These are phyloP conservation scores for Poecilobothrus nobilitatus DNA, from an alignment of 2,888 invertebrate species.

Conservation along the genomic window DNA sequence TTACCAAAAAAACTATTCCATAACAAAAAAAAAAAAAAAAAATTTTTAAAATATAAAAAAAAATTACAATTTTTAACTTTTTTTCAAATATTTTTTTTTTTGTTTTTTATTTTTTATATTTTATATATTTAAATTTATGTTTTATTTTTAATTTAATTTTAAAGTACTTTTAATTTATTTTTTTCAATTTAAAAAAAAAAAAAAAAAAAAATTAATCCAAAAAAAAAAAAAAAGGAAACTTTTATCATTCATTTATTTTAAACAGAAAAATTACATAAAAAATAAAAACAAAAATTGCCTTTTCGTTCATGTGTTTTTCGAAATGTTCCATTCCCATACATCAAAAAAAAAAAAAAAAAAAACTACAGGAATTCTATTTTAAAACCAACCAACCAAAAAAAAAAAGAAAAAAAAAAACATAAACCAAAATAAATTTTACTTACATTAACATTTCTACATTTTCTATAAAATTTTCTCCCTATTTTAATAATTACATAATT, in stretches of 20 bases:
- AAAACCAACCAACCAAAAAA: not conserved
- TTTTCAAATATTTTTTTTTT: not conserved
- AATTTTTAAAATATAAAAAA: too few relatives aligned
- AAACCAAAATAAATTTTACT: too few relatives aligned
- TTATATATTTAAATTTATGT: not conserved
- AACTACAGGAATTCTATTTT: not conserved
- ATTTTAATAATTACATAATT: too few relatives aligned
- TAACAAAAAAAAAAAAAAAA: too few relatives aligned
- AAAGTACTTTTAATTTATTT: not conserved
- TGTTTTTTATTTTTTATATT: not conserved
- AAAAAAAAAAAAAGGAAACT: not conserved
- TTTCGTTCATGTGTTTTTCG: not conserved
- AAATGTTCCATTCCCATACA: conserved; percentile 1
- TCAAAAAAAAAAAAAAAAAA: not conserved
- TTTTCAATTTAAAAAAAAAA: too few relatives aligned
- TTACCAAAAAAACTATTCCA: too few relatives aligned
- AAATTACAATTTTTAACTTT: too few relatives aligned
- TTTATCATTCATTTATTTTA: not conserved
- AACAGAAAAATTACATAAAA: not conserved
- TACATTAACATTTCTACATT: too few relatives aligned
- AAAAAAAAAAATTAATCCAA: too few relatives aligned
- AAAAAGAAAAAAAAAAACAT: not conserved
- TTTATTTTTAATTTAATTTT: not conserved
- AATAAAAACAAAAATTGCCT: not conserved
- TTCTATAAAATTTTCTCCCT: too few relatives aligned